These are phyloP conservation scores for Oriolus oriolus DNA, from an alignment of 2,113 vertebrate species.

Conservation along the genomic window DNA sequence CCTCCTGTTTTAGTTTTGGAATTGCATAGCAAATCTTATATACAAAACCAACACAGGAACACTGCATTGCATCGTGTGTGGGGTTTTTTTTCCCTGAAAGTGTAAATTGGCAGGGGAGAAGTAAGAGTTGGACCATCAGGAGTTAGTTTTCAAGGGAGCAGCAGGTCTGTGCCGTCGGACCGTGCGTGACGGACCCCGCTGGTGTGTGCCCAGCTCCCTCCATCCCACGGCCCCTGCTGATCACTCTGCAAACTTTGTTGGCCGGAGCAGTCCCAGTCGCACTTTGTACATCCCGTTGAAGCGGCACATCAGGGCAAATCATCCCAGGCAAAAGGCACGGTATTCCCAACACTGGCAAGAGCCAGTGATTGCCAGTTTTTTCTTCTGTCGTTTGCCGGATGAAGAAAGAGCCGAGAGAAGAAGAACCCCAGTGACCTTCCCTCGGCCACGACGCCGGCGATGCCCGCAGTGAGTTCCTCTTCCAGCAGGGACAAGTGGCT, in stretches of 20 bases:
- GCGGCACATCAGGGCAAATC: background rate
- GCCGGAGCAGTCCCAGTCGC: background rate
- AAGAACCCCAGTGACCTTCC: background rate
- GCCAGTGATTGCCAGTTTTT: background rate
- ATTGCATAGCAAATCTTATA: conserved; percentile 62
- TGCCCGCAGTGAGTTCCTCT: background rate
- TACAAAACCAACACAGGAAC: conserved; percentile 42
- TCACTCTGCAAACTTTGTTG: conserved; percentile 29
- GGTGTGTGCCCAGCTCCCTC: background rate
- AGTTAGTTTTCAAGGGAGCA: conserved; percentile 18
- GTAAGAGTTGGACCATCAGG: background rate
- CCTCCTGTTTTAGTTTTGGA: conserved; percentile 44
- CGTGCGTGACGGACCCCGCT: background rate
- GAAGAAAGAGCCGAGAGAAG: background rate
- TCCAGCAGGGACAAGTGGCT: background rate
- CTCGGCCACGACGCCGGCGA: background rate
- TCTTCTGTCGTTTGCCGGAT: background rate
- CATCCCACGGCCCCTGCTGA: background rate
- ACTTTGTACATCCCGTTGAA: conserved; percentile 55
- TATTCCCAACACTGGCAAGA: conserved; percentile 36
- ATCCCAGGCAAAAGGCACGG: conserved; percentile 58
- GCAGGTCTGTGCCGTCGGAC: background rate
- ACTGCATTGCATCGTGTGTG: conserved; percentile 10
- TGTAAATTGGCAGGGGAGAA: background rate
- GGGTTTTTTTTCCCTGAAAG: conserved; percentile 1